Evolutionary conservation across 2,797 vertebrate genomes (phyloP).

Genomic region (Carduelis carduelis): DNA sequence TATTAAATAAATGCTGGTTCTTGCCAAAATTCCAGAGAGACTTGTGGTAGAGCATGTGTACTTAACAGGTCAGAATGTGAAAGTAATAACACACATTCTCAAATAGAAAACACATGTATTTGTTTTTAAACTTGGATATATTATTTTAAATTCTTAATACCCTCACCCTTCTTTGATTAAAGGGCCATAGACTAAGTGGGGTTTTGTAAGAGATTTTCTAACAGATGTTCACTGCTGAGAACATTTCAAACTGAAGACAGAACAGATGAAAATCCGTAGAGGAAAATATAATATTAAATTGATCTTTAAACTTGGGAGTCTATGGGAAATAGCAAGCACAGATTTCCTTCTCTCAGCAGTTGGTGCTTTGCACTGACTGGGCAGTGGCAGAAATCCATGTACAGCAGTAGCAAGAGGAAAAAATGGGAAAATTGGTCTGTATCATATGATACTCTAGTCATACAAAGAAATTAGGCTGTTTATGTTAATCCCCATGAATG

Average conservation of each 20-base stretch:
- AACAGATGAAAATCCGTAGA: slow-evolving; percentile 29
- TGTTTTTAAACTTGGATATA: slow-evolving; percentile 59
- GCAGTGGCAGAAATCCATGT: fast-evolving
- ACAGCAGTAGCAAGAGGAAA: background rate
- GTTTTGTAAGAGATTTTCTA: slow-evolving; percentile 65
- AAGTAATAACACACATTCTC: slow-evolving; percentile 70
- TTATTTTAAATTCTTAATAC: slow-evolving; percentile 68
- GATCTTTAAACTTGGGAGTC: slow-evolving; percentile 5
- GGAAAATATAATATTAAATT: slow-evolving; percentile 40
- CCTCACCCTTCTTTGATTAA: slow-evolving; percentile 68
- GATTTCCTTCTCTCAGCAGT: background rate
- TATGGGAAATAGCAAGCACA: background rate
- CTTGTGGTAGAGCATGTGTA: slow-evolving; percentile 68
- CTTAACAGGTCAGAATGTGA: slow-evolving; percentile 72
- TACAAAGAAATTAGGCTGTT: background rate
- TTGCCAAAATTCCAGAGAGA: slow-evolving; percentile 68
- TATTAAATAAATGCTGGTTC: slow-evolving; percentile 51
- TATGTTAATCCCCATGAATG: background rate
- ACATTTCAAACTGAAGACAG: slow-evolving; percentile 46
- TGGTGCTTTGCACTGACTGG: background rate
- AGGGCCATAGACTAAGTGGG: slow-evolving; percentile 65
- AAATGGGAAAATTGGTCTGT: background rate
- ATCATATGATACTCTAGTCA: background rate
- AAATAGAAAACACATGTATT: slow-evolving; percentile 71
- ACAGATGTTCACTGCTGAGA: slow-evolving; percentile 63